Evolutionary conservation across 2,888 invertebrate species (phyloP), one percentile per base, ranked within the genome.

Genomic region (Heliconius aoede): DNA sequence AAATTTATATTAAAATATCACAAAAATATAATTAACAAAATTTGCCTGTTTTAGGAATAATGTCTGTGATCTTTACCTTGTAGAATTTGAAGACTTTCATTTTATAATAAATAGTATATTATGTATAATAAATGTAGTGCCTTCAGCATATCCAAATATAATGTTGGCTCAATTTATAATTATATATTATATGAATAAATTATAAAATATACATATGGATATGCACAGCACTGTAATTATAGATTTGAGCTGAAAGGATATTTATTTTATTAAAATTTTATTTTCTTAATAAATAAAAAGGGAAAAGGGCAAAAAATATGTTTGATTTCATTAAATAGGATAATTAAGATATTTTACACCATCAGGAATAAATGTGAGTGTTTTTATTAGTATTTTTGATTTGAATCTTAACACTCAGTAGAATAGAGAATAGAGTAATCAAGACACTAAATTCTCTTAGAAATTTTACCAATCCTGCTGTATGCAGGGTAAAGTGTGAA

Each of bases 11-110:
- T 46, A 46, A 3, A 58, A 58, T n/a, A 58, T 58, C 3, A 55
- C 11, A 55, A n/a, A n/a, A 1, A 21, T n/a, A n/a, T n/a, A 3
- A 55, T 5, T 8, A n/a, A 21, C 24, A 11, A 58, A 58, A n/a
- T 60, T 9, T 13, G 24, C 11, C 13, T 21, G 21, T 32, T 64
- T 24, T 64, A 24, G 36, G 32, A 36, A 36, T 64, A 21, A n/a
- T n/a, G n/a, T 36, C 36, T 64, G 64, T 64, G 64, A 64, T 64
- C 36, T 64, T 64, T 36, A 36, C 64, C 64, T 64, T 24, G n/a
- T 2, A 13, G 30, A 26, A 60, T 26, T 60, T 60, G 5, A 28
- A 21, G 4, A 21, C n/a, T 64, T 0, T 21, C 3, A 9, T 18
- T 30, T 11, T n/a, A 64, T 21, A 64, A 32, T 36, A 46, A 46